These are phyloP conservation scores for Drosophila tripunctata DNA, from an alignment of 2,888 invertebrate species.

Conservation along the genomic window DNA sequence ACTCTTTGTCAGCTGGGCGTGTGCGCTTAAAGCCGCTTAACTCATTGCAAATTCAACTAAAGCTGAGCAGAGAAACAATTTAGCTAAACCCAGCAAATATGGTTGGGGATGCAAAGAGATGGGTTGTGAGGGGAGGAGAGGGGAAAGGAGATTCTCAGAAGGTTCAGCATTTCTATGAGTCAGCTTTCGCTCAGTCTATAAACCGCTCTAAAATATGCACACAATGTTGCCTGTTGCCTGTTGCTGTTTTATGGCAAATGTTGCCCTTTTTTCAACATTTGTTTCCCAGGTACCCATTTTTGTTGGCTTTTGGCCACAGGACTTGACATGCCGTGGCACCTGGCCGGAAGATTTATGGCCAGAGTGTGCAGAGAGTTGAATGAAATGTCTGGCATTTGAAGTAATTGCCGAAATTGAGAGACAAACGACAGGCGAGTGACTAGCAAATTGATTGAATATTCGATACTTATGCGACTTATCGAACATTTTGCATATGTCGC, in stretches of 20 bases:
- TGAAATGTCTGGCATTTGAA: slow-evolving; percentile 48
- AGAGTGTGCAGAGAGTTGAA: slow-evolving; percentile 35
- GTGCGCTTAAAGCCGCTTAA: slow-evolving; percentile 66
- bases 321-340: slow-evolving; percentile 36
- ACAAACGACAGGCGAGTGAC: slow-evolving; percentile 31
- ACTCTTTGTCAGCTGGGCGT: slow-evolving; percentile 31
- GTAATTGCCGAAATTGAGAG: slow-evolving; percentile 63
- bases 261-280: slow-evolving; percentile 39
- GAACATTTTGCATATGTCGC: slow-evolving; percentile 10
- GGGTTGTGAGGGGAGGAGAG: neutral
- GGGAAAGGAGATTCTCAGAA: neutral
- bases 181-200: slow-evolving; percentile 34
- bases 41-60: slow-evolving; percentile 66
- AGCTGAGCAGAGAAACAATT: slow-evolving; percentile 60
- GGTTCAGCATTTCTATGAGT: slow-evolving; percentile 25
- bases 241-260: slow-evolving; percentile 63
- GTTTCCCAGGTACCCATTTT: slow-evolving; percentile 6
- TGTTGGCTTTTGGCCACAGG: slow-evolving; percentile 43
- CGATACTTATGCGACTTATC: slow-evolving; percentile 12
- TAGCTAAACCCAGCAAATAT: slow-evolving; percentile 26
- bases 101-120: neutral
- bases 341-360: slow-evolving; percentile 60
- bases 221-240: slow-evolving; percentile 50
- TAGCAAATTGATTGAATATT: slow-evolving; percentile 37
- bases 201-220: slow-evolving; percentile 55